Evolutionary conservation across 2,797 vertebrate species (phyloP).

Genomic region (Schizothorax lantsangensis): DNA sequence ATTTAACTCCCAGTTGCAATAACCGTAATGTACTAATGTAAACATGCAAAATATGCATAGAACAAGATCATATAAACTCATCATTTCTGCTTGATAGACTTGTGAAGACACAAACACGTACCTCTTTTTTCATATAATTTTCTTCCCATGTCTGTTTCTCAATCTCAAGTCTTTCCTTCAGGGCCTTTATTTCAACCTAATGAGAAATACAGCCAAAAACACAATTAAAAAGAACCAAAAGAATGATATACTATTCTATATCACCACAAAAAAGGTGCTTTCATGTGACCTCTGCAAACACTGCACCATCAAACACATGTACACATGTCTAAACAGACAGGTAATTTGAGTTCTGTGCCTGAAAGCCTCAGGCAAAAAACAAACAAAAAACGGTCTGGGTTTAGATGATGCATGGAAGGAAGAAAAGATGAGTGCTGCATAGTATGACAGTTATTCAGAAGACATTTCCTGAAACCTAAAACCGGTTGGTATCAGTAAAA

Average conservation of each 20-base stretch:
- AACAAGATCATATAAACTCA: background rate
- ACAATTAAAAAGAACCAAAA: background rate
- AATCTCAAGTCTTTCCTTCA: slow-evolving; percentile 85
- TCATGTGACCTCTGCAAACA: background rate
- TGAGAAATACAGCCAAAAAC: slow-evolving; percentile 23
- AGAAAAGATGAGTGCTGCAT: background rate
- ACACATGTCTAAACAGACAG: background rate
- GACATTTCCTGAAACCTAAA: background rate
- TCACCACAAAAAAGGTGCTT: background rate
- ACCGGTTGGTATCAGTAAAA: background rate
- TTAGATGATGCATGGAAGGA: background rate
- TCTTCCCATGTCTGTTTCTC: slow-evolving; percentile 92
- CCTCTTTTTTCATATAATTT: slow-evolving; percentile 90
- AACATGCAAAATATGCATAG: background rate
- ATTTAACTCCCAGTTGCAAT: background rate
- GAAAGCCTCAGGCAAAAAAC: background rate
- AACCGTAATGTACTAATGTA: background rate
- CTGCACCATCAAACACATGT: background rate
- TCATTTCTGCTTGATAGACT: background rate
- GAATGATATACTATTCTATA: background rate
- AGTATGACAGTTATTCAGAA: background rate
- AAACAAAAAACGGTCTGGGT: background rate
- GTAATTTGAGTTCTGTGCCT: background rate
- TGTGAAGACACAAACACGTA: slow-evolving; percentile 60
- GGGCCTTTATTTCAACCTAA: slow-evolving; percentile 85